Evolutionary conservation across 1,140 invertebrate genomes (phyloP), one percentile per base, ranked within the genome.

Genomic region (Drosophila setifemur): DNA sequence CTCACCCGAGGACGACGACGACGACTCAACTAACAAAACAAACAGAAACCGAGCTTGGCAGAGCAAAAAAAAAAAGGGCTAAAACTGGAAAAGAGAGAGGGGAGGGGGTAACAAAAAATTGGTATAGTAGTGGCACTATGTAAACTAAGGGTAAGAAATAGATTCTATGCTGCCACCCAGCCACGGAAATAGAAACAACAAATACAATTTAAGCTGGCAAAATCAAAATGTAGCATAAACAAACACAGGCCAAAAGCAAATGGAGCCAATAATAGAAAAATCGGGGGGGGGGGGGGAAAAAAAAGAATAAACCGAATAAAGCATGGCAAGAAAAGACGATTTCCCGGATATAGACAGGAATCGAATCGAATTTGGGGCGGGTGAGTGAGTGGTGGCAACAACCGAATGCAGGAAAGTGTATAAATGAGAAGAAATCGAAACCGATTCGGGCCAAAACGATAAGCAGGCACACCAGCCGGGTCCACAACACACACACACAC

Each of bases 401-500:
- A 48, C 58, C 39, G 19, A 39, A 48, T 64, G 21, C 78, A 78
- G 78, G 74, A 83, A 85, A 78, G 79, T 74, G 78, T 83, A 83
- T 83, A 85, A 83, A 83, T 83, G 78, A 83, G 83, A 83, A 83
- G 79, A 83, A 85, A 83, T 83, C 78, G 78, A 83, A 83, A 85
- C 78, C 70, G 70, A 78, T 83, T 83, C 58, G 68, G 60, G 57
- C 40, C 28, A 58, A 48, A 57, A 49, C 67, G 78, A 82, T 82
- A 82, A 82, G 73, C 78, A 73, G 57, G n/a, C 60, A 61, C 23
- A 50, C 43, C 18, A 48, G 40, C 45, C 52, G 16, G 44, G 19
- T 26, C 26, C 16, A 52, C 3, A 16, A n/a, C 12, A 33, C 53
- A 25, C 19, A 23, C 50, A 12, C 25, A 5, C 26, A 39, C 12